Base-by-base conservation (phyloP, 2,113 vertebrate genomes). In the Colaptes auratus region DNA sequence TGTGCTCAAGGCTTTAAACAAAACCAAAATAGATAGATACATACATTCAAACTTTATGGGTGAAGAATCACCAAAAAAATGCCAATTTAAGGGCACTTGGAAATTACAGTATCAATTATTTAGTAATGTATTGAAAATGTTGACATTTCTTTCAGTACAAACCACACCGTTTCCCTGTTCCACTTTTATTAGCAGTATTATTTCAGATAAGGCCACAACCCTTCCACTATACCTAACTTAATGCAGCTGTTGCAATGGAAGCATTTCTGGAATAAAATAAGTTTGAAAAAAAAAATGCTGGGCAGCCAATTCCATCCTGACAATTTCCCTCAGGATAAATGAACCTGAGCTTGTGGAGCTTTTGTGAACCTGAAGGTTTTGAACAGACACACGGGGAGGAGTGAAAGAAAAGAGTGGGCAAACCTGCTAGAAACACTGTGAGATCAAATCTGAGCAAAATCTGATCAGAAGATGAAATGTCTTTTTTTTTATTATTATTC, bases 81-180 rank as follows among this genome's bases (percentile, higher is more conserved):
- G 2, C 1, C 14, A 33, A 1, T 33, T 80, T 75, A 66, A 9
- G 3, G 61, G 15, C 46, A 35, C 6, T 65, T 52, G 18, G 2
- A 46, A 82, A 58, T 23, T 4, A 69, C 4, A 12, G 13, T 21
- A 76, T 71, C 48, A 72, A 10, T 30, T 83, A 52, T 12, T 59
- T 64, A 82, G 12, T 36, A 80, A 88, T 63, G 2, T 71, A 66
- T 71, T 59, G 1, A 8, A 69, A 35, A 73, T 7, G 1, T 1
- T 55, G 31, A 12, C 44, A 90, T 67, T 74, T 25, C 3, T 78
- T 13, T 50, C 63, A 56, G 5, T 36, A 46, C 3, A 52, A 46
- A 35, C 14, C 7, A 15, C 2, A 10, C 3, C 0, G 1, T 11
- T 53, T 3, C 7, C 5, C 42, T 42, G n/a, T 44, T 88, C 23